Conservation (phyloP, 1,140 invertebrate genomes). For the Penaeus vannamei region DNA sequence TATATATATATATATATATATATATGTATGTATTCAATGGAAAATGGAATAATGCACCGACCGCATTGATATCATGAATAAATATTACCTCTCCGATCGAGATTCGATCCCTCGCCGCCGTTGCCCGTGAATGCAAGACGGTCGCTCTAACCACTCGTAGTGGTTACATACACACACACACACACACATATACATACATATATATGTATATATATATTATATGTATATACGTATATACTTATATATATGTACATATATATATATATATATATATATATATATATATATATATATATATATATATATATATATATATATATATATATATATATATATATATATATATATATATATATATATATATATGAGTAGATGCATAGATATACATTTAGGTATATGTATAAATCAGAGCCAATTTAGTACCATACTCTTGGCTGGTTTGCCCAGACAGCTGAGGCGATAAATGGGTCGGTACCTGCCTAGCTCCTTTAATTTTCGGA, state of each 20-base stretch:
- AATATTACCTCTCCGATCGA: too few relatives aligned
- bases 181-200: slow-evolving; percentile 3
- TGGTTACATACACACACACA: neutral
- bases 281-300: slow-evolving; percentile 43
- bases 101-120: too few relatives aligned
- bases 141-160: too few relatives aligned
- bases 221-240: neutral
- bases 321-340: slow-evolving; percentile 40
- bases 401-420: slow-evolving; percentile 8
- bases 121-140: too few relatives aligned
- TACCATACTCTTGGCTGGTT: too few relatives aligned
- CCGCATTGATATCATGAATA: too few relatives aligned
- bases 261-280: slow-evolving; percentile 43
- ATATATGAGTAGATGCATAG: slow-evolving; percentile 1
- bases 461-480: too few relatives aligned
- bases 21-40: too few relatives aligned
- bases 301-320: slow-evolving; percentile 43
- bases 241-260: slow-evolving; percentile 23
- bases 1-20: too few relatives aligned
- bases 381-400: slow-evolving; percentile 28
- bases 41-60: too few relatives aligned
- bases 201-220: slow-evolving; percentile 30
- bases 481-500: too few relatives aligned
- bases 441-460: too few relatives aligned
- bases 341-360: slow-evolving; percentile 38